Evolutionary conservation across 2,888 invertebrate species (phyloP), one percentile per base, ranked within the genome.

Genomic region (Agrotis puta): DNA sequence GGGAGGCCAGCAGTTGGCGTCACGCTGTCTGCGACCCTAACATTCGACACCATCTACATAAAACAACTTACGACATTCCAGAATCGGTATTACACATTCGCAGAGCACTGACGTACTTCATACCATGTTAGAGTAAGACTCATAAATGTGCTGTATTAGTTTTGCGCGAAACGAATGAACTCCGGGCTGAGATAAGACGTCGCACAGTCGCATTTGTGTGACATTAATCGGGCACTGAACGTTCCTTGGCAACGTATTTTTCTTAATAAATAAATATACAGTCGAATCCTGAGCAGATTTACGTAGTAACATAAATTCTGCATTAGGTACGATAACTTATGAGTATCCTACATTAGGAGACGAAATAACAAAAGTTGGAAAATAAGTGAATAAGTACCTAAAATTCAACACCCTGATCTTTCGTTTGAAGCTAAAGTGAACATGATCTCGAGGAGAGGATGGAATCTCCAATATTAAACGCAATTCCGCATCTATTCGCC

Each of bases 21-120:
- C 93, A 92, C 83, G 92, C 94, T 83, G 94, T 93, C 94, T 94
- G 85, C 85, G 84, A 88, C 83, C 85, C 77, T 87, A 85, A 87
- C 81, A 88, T 85, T 84, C 74, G 59, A 76, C 82, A 74, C 74
- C 82, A 81, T 85, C 84, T 77, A 80, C 82, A 85, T 86, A 83
- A 84, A 83, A 77, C 78, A 79, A 87, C 86, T 88, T 85, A 82
- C 80, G 83, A 83, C 82, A 84, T 85, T 84, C 73, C 80, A 65
- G 79, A 79, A 77, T 83, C 18, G 48, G 33, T 81, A 85, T 84
- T 82, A 80, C 78, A 76, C 79, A 79, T 77, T 76, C 64, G 24
- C 62, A 69, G 78, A 68, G 68, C 71, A 78, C 64, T 79, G 82
- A 70, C 86, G 79, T 61, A 73, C 67, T 76, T 69, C 73, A 70